Conservation (phyloP, 2,797 vertebrate species). For the Nannoperca obscura region DNA sequence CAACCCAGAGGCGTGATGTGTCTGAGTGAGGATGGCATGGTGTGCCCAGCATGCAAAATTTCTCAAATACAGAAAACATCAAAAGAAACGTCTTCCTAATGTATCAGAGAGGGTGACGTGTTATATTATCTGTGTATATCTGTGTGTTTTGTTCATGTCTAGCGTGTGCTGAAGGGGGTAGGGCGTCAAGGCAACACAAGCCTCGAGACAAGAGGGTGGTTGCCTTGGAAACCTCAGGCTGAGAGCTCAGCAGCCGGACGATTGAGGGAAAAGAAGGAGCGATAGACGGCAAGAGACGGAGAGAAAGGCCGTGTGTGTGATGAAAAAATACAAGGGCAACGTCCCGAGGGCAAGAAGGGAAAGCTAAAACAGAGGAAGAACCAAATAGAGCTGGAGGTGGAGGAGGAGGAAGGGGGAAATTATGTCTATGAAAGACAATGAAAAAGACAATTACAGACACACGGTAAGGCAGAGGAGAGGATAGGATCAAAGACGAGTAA, state of each 20-base stretch:
- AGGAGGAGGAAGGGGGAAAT: not conserved
- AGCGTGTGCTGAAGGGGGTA: constrained; percentile 79
- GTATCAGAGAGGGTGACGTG: constrained; percentile 12
- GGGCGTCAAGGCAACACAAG: constrained; percentile 81
- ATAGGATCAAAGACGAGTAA: constrained; percentile 36
- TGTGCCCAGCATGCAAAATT: constrained; percentile 15
- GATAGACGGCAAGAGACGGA: constrained; percentile 59
- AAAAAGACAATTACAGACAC: constrained; percentile 40
- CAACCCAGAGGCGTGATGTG: not conserved
- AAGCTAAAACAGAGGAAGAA: constrained; percentile 37
- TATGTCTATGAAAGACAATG: constrained; percentile 32
- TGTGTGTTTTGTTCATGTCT: constrained; percentile 59
- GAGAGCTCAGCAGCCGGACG: constrained; percentile 75
- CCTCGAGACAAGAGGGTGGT: constrained; percentile 85
- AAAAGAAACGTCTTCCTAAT: not conserved
- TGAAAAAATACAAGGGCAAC: constrained; percentile 60
- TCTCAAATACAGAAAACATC: not conserved
- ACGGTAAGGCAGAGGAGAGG: constrained; percentile 21
- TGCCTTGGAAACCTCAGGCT: constrained; percentile 87
- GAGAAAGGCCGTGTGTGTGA: constrained; percentile 50
- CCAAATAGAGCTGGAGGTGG: constrained; percentile 12
- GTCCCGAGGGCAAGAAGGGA: constrained; percentile 55
- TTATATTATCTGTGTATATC: constrained; percentile 34
- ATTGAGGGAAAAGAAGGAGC: constrained; percentile 65
- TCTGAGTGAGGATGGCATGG: not conserved